Percentiles rank a stretch among this genome's conserved stretches.
Conservation (phyloP, 2,797 vertebrate species). For the Melanotaenia parkinsoni region DNA sequence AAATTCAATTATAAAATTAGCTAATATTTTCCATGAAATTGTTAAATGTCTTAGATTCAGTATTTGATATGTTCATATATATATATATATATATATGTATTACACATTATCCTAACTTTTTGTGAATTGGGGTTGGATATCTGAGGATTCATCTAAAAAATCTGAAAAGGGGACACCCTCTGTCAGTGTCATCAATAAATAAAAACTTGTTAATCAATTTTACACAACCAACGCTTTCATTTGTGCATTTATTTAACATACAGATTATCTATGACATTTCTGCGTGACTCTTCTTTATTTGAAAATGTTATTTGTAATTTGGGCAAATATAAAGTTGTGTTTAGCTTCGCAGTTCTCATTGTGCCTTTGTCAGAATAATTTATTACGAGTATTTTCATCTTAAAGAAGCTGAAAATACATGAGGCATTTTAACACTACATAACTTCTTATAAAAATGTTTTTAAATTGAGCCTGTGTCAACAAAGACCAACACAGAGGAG, state of each 20-base stretch:
- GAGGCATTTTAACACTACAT: not conserved
- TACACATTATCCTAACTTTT: too few species aligned
- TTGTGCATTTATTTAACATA: not conserved
- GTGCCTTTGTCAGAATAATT: not conserved
- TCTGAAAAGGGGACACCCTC: not conserved
- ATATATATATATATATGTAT: too few species aligned
- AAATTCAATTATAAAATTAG: too few species aligned
- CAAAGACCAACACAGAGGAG: constrained; percentile 33
- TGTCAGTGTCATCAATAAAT: not conserved
- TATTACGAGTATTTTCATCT: not conserved
- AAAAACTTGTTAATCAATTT: constrained; percentile 9
- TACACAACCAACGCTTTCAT: not conserved
- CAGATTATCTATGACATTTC: not conserved
- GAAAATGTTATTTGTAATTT: not conserved
- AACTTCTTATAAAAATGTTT: not conserved
- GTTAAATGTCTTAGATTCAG: too few species aligned
- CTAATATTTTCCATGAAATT: too few species aligned
- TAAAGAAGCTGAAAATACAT: constrained; percentile 1
- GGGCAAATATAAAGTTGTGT: not conserved
- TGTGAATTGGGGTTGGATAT: not conserved
- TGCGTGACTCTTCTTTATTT: not conserved
- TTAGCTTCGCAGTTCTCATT: not conserved
- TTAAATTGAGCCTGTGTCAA: constrained; percentile 14
- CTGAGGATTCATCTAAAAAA: not conserved
- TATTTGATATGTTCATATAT: too few species aligned